These are phyloP conservation scores for Nymphicus hollandicus DNA, from an alignment of 2,113 vertebrate genomes.

Conservation along the genomic window DNA sequence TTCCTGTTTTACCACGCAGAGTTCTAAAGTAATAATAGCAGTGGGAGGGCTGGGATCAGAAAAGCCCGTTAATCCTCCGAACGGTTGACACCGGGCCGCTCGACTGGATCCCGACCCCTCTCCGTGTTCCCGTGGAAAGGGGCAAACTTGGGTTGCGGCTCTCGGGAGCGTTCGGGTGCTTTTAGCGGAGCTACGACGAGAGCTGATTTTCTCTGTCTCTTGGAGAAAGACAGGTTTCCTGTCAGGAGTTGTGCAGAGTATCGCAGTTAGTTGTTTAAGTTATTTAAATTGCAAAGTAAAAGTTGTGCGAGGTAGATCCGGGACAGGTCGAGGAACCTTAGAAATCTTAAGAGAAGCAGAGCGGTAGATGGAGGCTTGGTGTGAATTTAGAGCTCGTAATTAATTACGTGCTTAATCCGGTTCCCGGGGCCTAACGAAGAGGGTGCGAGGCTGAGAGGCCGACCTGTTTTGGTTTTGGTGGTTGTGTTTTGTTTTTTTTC, in stretches of 20 bases:
- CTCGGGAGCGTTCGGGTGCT: background rate
- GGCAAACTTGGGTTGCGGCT: background rate
- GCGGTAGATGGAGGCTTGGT: background rate
- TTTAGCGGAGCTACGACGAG: background rate
- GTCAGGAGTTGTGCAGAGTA: too few species aligned
- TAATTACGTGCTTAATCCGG: conserved; percentile 27
- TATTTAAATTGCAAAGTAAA: background rate
- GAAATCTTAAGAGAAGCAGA: background rate
- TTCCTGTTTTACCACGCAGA: background rate
- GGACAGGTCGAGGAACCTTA: background rate
- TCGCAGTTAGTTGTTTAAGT: background rate
- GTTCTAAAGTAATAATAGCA: background rate
- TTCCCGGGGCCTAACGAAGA: conserved; percentile 42
- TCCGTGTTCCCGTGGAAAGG: background rate
- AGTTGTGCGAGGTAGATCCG: background rate
- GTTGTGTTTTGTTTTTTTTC: background rate
- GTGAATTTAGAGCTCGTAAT: conserved; percentile 10
- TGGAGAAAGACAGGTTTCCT: background rate
- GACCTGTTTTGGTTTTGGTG: background rate
- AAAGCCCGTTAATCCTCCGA: background rate
- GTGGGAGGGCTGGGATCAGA: background rate
- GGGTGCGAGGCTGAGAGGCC: background rate
- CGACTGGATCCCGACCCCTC: background rate
- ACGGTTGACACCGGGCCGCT: too few species aligned
- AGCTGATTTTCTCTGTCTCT: background rate